Evolutionary conservation across 2,888 invertebrate genomes (phyloP).

Genomic region (Limnephilus auricula): DNA sequence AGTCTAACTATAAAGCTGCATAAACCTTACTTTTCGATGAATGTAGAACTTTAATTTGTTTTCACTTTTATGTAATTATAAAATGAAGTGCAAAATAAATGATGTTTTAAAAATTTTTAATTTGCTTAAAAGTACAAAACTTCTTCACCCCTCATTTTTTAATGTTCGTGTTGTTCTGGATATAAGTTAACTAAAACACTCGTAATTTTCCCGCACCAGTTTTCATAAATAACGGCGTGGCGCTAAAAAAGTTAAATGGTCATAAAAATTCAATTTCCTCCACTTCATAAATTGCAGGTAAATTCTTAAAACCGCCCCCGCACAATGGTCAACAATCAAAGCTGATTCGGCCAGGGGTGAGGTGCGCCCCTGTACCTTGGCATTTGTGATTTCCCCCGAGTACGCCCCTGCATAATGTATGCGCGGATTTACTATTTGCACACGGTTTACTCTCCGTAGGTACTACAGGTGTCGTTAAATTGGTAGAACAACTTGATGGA

Average conservation of each 20-base stretch:
- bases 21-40: too few relatives aligned
- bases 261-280: background rate
- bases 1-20: too few relatives aligned
- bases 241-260: background rate
- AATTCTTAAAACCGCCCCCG: background rate
- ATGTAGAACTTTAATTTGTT: too few relatives aligned
- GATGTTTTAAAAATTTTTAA: background rate
- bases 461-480: slow-evolving; percentile 44
- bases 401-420: slow-evolving; percentile 59
- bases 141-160: background rate
- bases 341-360: slow-evolving; percentile 57
- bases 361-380: slow-evolving; percentile 49
- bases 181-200: background rate
- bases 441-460: slow-evolving; percentile 21
- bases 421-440: slow-evolving; percentile 46
- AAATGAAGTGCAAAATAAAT: background rate
- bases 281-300: background rate
- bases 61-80: too few relatives aligned
- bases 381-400: slow-evolving; percentile 66
- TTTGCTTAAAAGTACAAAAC: background rate
- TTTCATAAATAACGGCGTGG: background rate
- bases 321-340: slow-evolving; percentile 65
- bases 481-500: slow-evolving; percentile 30
- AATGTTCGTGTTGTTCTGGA: background rate
- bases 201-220: background rate